Percentiles rank a stretch among this genome's conserved stretches.
These are phyloP conservation scores for Pocillopora meandrina DNA, from an alignment of 92 coral and sea anemone genomes.

Conservation along the genomic window DNA sequence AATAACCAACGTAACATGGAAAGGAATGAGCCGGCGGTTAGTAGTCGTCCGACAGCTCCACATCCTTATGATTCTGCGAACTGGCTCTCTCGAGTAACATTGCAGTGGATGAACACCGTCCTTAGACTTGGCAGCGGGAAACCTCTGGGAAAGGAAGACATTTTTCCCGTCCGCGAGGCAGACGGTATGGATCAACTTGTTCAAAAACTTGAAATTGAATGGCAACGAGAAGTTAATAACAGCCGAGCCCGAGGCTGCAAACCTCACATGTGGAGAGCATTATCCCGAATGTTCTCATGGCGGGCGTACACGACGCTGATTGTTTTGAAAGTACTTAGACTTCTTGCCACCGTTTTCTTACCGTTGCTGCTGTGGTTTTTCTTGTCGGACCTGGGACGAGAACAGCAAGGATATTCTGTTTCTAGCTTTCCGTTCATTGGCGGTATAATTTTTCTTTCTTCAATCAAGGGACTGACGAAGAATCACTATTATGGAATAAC, in stretches of 20 bases:
- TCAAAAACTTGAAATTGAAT: neutral
- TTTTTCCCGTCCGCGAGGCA: conserved; percentile 11
- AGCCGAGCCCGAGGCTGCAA: neutral
- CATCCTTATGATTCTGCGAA: neutral
- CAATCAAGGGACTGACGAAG: conserved; percentile 7
- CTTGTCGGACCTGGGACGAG: conserved; percentile 2
- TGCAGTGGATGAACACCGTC: neutral
- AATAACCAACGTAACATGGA: neutral
- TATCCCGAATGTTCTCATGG: conserved; percentile 12
- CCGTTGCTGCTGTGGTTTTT: conserved; percentile 16
- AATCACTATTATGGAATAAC: neutral
- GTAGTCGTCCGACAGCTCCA: neutral
- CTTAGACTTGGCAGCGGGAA: conserved; percentile 10
- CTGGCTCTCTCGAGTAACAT: neutral
- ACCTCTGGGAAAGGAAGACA: conserved; percentile 5
- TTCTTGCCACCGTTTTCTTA: neutral
- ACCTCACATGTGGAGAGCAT: conserved; percentile 21
- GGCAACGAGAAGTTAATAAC: conserved; percentile 9
- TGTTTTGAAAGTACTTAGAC: neutral
- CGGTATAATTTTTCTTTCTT: neutral
- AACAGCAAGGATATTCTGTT: neutral
- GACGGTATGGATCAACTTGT: conserved; percentile 14
- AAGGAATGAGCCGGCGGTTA: neutral
- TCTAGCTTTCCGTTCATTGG: conserved; percentile 1
- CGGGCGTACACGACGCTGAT: neutral